Percentiles rank a stretch among this genome's conserved stretches.
Evolutionary conservation across 2,888 invertebrate species (phyloP).

Genomic region (Pegoplata infirma): DNA sequence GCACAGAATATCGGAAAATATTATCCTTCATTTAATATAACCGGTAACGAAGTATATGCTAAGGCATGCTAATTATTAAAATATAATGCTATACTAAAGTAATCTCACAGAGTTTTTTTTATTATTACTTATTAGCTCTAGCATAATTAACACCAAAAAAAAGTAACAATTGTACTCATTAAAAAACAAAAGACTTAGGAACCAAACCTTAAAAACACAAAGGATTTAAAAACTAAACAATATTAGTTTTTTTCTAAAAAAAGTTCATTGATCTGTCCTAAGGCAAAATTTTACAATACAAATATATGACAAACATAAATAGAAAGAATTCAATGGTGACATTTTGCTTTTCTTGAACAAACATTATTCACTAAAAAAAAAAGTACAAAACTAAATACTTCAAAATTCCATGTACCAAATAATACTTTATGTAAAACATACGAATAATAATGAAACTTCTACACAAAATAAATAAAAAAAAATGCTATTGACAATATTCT

Average conservation of each 20-base stretch:
- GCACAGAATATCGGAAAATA: too few species aligned
- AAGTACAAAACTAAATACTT: neutral
- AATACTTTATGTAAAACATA: neutral
- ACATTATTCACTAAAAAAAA: neutral
- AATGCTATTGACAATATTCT: neutral
- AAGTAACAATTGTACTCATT: neutral
- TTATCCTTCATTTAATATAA: too few species aligned
- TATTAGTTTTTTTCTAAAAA: neutral
- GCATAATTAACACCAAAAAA: too few species aligned
- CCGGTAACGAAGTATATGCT: too few species aligned
- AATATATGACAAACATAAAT: neutral
- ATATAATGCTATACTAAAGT: too few species aligned
- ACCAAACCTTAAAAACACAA: neutral
- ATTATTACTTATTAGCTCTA: too few species aligned
- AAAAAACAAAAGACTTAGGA: neutral
- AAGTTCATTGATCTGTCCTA: conserved; percentile 14
- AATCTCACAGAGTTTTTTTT: too few species aligned
- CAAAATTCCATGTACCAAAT: neutral
- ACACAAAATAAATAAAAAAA: neutral
- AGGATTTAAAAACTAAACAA: neutral
- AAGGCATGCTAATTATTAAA: too few species aligned
- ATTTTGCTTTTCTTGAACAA: neutral
- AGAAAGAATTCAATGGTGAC: neutral
- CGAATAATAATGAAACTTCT: neutral
- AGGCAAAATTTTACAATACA: neutral